Conservation (phyloP, 2,797 vertebrate species). For the Vespertilio murinus region DNA sequence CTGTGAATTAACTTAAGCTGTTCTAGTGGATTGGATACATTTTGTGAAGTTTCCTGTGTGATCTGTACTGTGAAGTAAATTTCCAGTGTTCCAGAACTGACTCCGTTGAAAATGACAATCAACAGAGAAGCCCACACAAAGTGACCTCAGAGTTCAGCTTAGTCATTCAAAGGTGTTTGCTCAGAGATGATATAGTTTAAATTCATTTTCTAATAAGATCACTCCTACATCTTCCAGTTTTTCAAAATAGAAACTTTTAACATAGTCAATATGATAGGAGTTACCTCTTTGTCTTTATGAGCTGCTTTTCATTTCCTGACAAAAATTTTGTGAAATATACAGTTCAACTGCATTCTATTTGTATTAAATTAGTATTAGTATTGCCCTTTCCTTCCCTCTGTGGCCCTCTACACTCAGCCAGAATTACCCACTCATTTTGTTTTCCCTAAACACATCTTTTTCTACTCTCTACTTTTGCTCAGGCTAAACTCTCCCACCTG, state of each 20-base stretch:
- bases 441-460: background rate
- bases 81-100: background rate
- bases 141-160: conserved; percentile 17
- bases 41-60: conserved; percentile 39
- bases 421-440: background rate
- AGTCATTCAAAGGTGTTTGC: conserved; percentile 47
- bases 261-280: background rate
- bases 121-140: conserved; percentile 19
- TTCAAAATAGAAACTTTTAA: conserved; percentile 56
- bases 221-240: background rate
- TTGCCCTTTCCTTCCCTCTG: background rate
- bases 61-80: conserved; percentile 63
- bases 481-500: background rate
- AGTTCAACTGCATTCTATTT: background rate
- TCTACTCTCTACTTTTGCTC: background rate
- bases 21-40: conserved; percentile 64
- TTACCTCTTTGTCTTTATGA: background rate
- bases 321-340: background rate
- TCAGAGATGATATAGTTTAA: background rate
- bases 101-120: conserved; percentile 60
- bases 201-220: conserved; percentile 41
- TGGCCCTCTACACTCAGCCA: background rate
- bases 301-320: background rate
- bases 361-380: too few relatives aligned
- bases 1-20: conserved; percentile 69